A percentile compares a stretch with the other conserved stretches of the same genome.
Evolutionary conservation across 35 echinoderm and acorn worm species (phyloP).

Genomic region (Apostichopus japonicus): DNA sequence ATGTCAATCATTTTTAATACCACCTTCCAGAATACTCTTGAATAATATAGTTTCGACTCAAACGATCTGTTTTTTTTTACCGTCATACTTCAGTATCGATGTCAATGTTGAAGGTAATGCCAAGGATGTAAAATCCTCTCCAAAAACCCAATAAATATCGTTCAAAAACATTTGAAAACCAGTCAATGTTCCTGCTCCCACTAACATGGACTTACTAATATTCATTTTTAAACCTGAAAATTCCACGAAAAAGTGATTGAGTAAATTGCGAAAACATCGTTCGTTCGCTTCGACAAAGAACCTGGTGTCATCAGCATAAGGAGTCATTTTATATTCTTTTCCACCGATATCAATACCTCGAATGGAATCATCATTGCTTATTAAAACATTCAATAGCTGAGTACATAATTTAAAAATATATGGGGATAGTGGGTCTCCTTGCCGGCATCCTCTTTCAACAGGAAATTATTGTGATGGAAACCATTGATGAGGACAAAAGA

Average conservation of each 20-base stretch:
- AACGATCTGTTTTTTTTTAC: background rate
- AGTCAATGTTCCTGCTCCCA: background rate
- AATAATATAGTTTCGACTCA: no score
- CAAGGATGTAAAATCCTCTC: background rate
- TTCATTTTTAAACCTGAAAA: background rate
- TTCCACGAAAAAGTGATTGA: background rate
- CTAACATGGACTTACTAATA: background rate
- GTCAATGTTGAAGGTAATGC: background rate
- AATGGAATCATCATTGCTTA: background rate
- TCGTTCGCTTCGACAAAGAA: background rate
- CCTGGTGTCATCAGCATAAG: conserved; percentile 22
- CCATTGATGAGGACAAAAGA: background rate
- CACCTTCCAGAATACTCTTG: no score
- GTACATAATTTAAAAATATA: background rate
- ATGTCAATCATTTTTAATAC: no score
- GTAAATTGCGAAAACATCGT: background rate
- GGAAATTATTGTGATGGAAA: background rate
- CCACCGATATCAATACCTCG: background rate
- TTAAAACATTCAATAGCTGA: background rate
- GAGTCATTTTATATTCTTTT: background rate
- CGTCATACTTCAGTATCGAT: background rate
- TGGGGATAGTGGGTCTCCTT: background rate
- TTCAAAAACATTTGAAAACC: background rate
- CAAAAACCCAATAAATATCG: background rate
- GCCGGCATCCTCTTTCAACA: background rate